A percentile compares a stretch with the other conserved stretches of the same genome.
phyloP scores from a whole-genome alignment of 2,797 vertebrate genomes.

The Pogonophryne albipinna region DNA sequence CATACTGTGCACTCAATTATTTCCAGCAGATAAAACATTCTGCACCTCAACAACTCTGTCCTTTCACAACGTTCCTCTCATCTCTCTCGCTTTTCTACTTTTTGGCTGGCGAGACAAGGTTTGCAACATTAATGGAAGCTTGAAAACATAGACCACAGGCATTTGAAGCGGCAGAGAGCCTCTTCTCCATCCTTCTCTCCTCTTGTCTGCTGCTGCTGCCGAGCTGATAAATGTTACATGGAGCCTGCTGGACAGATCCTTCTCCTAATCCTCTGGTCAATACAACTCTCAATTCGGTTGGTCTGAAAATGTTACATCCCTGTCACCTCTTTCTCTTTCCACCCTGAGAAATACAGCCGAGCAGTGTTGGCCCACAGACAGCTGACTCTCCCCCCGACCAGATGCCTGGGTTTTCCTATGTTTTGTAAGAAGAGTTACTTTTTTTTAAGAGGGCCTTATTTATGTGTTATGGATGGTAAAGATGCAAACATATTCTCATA shows the following conservation, averaged over 20 bases:
- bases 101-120: slow-evolving; percentile 41
- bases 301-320: slow-evolving; percentile 42
- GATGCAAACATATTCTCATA: no score
- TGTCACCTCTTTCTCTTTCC: slow-evolving; percentile 21
- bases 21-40: slow-evolving; percentile 19
- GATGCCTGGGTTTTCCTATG: background rate
- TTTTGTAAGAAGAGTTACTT: background rate
- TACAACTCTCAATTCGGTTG: slow-evolving; percentile 47
- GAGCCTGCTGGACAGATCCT: slow-evolving; percentile 59
- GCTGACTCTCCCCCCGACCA: slow-evolving; percentile 1
- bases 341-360: slow-evolving; percentile 43
- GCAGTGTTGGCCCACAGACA: background rate
- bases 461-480: background rate
- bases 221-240: slow-evolving; percentile 71
- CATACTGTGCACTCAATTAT: background rate
- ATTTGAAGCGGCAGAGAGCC: slow-evolving; percentile 38
- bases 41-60: slow-evolving; percentile 17
- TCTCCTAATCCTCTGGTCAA: slow-evolving; percentile 67
- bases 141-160: slow-evolving; percentile 43
- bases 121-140: slow-evolving; percentile 64
- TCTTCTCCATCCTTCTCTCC: slow-evolving; percentile 18
- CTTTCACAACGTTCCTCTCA: slow-evolving; percentile 16
- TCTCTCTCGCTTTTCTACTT: slow-evolving; percentile 28
- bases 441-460: background rate
- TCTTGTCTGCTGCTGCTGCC: slow-evolving; percentile 52